phyloP scores from a whole-genome alignment of 2,797 vertebrate genomes.

The Poecilia velifera region DNA sequence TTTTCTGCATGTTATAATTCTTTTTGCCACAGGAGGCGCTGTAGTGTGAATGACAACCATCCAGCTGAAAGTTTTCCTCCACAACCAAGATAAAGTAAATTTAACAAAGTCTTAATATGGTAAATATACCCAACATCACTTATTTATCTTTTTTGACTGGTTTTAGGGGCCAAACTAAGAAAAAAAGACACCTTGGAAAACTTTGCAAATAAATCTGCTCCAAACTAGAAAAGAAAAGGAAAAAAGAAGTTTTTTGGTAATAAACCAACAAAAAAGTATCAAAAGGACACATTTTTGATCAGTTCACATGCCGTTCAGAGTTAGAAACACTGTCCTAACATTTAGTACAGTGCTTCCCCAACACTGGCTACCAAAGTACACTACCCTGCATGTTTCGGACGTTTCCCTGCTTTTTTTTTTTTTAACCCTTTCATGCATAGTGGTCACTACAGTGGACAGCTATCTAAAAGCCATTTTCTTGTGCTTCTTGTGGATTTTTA shows the following conservation, averaged over 20 bases:
- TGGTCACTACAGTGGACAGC: too few relatives aligned
- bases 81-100: not conserved
- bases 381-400: not conserved
- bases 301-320: not conserved
- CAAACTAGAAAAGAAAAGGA: not conserved
- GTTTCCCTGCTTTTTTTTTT: not conserved
- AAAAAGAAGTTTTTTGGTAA: not conserved
- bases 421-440: too few relatives aligned
- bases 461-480: too few relatives aligned
- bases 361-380: not conserved
- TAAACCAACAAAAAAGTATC: not conserved
- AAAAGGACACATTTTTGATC: not conserved
- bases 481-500: too few relatives aligned
- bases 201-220: not conserved
- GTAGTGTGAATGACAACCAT: not conserved
- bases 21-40: not conserved
- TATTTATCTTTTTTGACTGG: not conserved
- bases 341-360: not conserved
- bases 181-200: not conserved
- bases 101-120: not conserved
- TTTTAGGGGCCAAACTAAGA: not conserved
- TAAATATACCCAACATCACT: not conserved
- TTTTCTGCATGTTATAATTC: not conserved
- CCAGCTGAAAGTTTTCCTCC: not conserved
- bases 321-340: not conserved